A percentile compares a stretch with the other conserved stretches of the same genome.
Conservation (phyloP, 2,113 vertebrate species). For the Scomber scombrus region DNA sequence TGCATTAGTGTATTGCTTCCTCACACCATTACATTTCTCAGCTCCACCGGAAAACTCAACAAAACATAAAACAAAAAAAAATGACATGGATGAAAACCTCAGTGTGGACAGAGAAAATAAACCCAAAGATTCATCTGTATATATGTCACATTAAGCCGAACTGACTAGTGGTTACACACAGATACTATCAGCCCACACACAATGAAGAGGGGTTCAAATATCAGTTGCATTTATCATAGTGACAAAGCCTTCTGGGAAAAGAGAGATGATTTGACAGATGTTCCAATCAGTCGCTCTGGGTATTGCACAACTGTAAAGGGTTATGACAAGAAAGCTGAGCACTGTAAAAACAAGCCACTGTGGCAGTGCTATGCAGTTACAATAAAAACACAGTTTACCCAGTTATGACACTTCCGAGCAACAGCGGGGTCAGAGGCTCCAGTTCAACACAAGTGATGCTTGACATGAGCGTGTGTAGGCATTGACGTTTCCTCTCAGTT, state of each 20-base stretch:
- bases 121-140: background rate
- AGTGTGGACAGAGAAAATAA: background rate
- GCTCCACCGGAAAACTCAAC: background rate
- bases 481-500: slow-evolving; percentile 38
- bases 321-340: slow-evolving; percentile 9
- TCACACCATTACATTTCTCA: background rate
- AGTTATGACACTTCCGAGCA: slow-evolving; percentile 43
- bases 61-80: background rate
- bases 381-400: slow-evolving; percentile 32
- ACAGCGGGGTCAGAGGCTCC: slow-evolving; percentile 2
- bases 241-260: slow-evolving; percentile 7
- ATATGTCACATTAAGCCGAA: background rate
- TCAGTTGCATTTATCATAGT: background rate
- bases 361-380: background rate
- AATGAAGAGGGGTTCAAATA: slow-evolving; percentile 6
- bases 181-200: background rate
- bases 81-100: background rate
- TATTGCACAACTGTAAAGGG: slow-evolving; percentile 17
- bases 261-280: slow-evolving; percentile 20
- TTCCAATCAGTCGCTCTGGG: slow-evolving; percentile 17
- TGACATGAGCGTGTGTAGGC: slow-evolving; percentile 40
- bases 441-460: slow-evolving; percentile 45
- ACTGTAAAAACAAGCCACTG: slow-evolving; percentile 19
- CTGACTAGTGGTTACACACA: background rate
- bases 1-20: background rate